Conservation (phyloP, 1,140 invertebrate genomes). For the Cydia amplana region DNA sequence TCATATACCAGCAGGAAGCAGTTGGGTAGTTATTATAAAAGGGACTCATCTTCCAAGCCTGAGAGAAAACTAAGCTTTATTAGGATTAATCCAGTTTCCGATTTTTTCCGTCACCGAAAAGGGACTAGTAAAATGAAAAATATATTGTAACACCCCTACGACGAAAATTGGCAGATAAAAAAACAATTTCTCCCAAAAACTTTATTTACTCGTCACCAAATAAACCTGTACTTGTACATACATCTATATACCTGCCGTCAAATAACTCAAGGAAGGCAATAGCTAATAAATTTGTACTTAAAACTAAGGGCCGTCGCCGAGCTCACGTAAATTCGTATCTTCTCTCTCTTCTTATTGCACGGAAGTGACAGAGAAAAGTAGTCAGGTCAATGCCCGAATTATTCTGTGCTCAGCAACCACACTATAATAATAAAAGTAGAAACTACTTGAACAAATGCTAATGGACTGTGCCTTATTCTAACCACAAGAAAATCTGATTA, state of each 20-base stretch:
- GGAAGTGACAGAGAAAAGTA: no score
- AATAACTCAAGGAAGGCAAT: not conserved
- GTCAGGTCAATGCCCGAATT: not conserved
- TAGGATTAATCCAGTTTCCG: no score
- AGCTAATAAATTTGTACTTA: not conserved
- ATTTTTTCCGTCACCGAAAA: no score
- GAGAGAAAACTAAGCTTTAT: no score
- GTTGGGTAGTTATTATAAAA: no score
- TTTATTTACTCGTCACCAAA: slow-evolving; percentile 22
- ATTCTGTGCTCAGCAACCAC: not conserved
- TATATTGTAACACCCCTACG: not conserved
- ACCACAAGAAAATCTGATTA: not conserved
- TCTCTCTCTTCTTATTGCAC: no score
- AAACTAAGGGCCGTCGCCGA: not conserved
- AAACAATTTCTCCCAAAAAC: slow-evolving; percentile 11
- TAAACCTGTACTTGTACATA: slow-evolving; percentile 19
- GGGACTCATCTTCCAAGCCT: not conserved
- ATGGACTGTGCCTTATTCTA: slow-evolving; percentile 7
- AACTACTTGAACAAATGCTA: not conserved
- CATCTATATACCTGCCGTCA: not conserved
- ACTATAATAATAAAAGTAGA: not conserved
- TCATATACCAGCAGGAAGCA: no score
- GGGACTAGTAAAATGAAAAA: no score
- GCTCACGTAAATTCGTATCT: no score
- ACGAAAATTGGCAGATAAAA: not conserved